Evolutionary conservation across 2,113 vertebrate genomes (phyloP).

Genomic region (Glaucomys volans): DNA sequence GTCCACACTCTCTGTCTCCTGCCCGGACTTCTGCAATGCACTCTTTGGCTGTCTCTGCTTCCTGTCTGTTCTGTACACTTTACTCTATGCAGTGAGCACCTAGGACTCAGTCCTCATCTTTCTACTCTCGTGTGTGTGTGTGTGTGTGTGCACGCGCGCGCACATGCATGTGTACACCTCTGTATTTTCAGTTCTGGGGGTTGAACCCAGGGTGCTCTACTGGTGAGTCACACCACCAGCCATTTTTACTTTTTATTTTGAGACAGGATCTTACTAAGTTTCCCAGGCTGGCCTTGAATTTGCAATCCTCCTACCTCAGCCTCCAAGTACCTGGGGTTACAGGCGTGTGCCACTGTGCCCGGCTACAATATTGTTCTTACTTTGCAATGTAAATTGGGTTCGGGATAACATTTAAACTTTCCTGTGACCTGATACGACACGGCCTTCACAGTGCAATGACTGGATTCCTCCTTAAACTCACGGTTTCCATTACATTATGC

Average conservation of each 20-base stretch:
- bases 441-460: background rate
- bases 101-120: background rate
- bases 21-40: rapidly evolving
- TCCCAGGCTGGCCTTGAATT: too few relatives aligned
- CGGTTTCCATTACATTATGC: background rate
- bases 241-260: too few relatives aligned
- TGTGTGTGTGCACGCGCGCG: too few relatives aligned
- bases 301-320: too few relatives aligned
- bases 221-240: too few relatives aligned
- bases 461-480: background rate
- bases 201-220: too few relatives aligned
- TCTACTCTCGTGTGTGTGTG: background rate
- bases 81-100: background rate
- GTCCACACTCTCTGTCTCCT: background rate
- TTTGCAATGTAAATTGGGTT: background rate
- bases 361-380: background rate
- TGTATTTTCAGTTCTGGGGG: too few relatives aligned
- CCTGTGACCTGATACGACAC: background rate
- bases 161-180: too few relatives aligned
- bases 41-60: background rate
- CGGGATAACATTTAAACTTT: background rate
- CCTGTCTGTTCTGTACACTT: background rate
- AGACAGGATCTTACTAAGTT: too few relatives aligned
- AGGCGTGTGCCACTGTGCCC: too few relatives aligned
- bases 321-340: too few relatives aligned